Evolutionary conservation across 2,888 invertebrate species (phyloP).

Genomic region (Abrostola triplasia): DNA sequence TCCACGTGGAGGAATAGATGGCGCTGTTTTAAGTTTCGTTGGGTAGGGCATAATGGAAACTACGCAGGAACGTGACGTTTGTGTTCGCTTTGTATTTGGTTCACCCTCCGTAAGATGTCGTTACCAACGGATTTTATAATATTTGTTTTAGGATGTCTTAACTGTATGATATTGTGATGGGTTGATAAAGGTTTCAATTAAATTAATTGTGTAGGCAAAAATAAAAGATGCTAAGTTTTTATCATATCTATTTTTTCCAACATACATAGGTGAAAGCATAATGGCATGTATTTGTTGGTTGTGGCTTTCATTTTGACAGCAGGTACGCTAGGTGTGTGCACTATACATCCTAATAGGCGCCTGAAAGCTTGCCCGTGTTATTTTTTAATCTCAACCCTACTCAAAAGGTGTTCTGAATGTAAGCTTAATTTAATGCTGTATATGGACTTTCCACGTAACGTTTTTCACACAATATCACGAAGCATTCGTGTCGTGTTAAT

Average conservation of each 20-base stretch:
- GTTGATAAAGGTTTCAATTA: too few relatives aligned
- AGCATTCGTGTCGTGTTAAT: slow-evolving; percentile 65
- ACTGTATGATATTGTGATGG: too few relatives aligned
- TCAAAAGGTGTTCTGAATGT: slow-evolving; percentile 59
- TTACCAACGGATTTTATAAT: slow-evolving; percentile 10
- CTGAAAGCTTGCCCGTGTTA: slow-evolving; percentile 56
- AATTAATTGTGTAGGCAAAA: too few relatives aligned
- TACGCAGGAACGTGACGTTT: slow-evolving; percentile 5
- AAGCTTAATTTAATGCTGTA: slow-evolving; percentile 73
- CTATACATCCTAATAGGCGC: slow-evolving; percentile 49
- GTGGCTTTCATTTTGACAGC: slow-evolving; percentile 36
- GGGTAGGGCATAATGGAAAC: slow-evolving; percentile 15
- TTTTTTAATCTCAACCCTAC: slow-evolving; percentile 60
- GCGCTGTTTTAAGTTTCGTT: slow-evolving; percentile 44
- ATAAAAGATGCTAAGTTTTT: neutral
- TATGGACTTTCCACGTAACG: slow-evolving; percentile 65
- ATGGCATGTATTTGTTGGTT: slow-evolving; percentile 23
- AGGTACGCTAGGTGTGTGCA: slow-evolving; percentile 45
- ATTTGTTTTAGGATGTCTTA: neutral
- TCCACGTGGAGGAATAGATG: slow-evolving; percentile 50
- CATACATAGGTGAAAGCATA: slow-evolving; percentile 2
- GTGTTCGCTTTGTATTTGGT: slow-evolving; percentile 33
- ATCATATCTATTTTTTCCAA: neutral
- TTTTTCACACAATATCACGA: slow-evolving; percentile 71
- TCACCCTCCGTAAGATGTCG: slow-evolving; percentile 65